Evolutionary conservation across 2,888 invertebrate genomes (phyloP), one percentile per base, ranked within the genome.

Genomic region (Erebia aethiops): DNA sequence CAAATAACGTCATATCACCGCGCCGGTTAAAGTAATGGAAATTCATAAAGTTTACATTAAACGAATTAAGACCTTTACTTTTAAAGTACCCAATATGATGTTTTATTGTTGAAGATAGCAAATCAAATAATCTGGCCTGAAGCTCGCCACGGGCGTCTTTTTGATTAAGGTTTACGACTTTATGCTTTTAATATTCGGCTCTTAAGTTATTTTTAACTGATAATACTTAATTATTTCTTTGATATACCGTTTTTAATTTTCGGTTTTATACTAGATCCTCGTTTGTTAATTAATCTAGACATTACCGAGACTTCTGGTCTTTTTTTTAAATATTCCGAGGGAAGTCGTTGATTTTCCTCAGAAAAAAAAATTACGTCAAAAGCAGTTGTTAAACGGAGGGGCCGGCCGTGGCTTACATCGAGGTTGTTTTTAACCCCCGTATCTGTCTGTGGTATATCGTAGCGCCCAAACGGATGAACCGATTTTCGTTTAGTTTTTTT

Each of bases 71-170:
- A 63, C 52, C 46, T 67, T 67, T 70, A 70, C 67, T 63, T 70
- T 70, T 70, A 72, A 60, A 56, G 56, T 71, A 65, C 35, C 14
- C 62, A 62, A 21, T 49, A 67, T 52, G 64, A 60, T 65, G 57
- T 69, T 73, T 70, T 71, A 73, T 70, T 65, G 68, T 64, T 51
- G 65, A 62, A 61, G 66, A 68, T 70, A 71, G n/a, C n/a, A n/a
- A n/a, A n/a, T n/a, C 69, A 54, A 66, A 70, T 67, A 70, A 66
- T 68, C 61, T 41, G 69, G 49, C 51, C 54, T 21, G 56, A 43
- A 54, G 26, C 58, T 58, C 73, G 61, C 71, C 68, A 69, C 71
- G 56, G 69, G 73, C 69, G 66, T 58, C 66, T 58, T 18, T 52
- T 67, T 52, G 62, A 63, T 63, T 70, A 21, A 58, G 62, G 18